Conservation (phyloP, 2,888 invertebrate species). For the Nephrotoma flavescens region DNA sequence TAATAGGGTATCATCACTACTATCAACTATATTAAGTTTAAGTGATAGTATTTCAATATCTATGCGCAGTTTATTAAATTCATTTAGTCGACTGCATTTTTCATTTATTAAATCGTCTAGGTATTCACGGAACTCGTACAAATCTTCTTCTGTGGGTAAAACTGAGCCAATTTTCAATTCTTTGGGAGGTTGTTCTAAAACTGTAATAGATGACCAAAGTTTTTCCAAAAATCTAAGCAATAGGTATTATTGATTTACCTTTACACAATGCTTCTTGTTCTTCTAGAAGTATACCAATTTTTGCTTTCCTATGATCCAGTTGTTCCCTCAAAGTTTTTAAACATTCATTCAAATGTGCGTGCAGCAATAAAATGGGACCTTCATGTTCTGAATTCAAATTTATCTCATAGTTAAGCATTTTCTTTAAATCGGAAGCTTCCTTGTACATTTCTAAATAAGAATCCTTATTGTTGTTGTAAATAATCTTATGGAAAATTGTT, state of each 20-base stretch:
- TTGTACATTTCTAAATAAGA: conserved; percentile 15
- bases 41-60: conserved; percentile 29
- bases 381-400: conserved; percentile 18
- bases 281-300: conserved; percentile 32
- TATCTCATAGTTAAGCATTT: conserved; percentile 21
- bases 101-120: conserved; percentile 44
- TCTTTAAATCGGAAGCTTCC: conserved; percentile 22
- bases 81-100: conserved; percentile 36
- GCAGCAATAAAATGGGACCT: conserved; percentile 32
- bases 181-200: conserved; percentile 22
- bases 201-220: conserved; percentile 9
- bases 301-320: conserved; percentile 33
- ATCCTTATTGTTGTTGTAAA: not conserved
- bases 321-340: conserved; percentile 42
- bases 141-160: conserved; percentile 44
- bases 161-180: conserved; percentile 24
- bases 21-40: conserved; percentile 24
- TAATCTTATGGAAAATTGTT: not conserved
- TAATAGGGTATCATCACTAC: conserved; percentile 21
- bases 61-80: conserved; percentile 24
- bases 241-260: not conserved
- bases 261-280: conserved; percentile 30
- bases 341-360: conserved; percentile 43
- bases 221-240: not conserved
- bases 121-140: conserved; percentile 41